Base-by-base conservation (phyloP, 2,113 vertebrate genomes). In the Carassius auratus region DNA sequence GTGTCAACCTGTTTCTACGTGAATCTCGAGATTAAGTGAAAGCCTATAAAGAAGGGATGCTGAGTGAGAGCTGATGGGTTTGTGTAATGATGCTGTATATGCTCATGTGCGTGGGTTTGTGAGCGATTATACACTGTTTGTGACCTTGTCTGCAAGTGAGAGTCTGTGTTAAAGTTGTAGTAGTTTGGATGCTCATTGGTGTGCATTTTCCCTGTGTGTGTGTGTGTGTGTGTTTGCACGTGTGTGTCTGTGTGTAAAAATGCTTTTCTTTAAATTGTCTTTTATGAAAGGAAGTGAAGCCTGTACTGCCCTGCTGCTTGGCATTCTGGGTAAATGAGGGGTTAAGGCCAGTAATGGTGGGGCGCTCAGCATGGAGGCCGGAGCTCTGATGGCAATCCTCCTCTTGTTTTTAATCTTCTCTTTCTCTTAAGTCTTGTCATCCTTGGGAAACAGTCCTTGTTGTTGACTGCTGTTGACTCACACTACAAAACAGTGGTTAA, bases 21-120 rank as follows among this genome's bases (percentile, higher is more conserved):
- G 71, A 30, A 30, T 48, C n/a, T 48, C 7, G 55, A 6, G 15
- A n/a, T 68, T 23, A 79, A 86, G 55, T 33, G 81, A 78, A 69
- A 81, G 71, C 59, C 50, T 71, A 59, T 77, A 88, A 81, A 84
- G 33, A 52, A 55, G 59, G 74, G 61, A 79, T 57, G 86, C 45
- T 42, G 77, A 50, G 71, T 81, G 57, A 71, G 85, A 86, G 82
- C 86, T 76, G 85, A 88, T 85, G 79, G 83, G 52, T 87, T 85
- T 89, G 88, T 85, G 83, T 87, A 89, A 89, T 87, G 88, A 85
- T 87, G 83, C 88, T 64, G 62, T 81, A 57, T 30, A 81, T 85
- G 73, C 78, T 77, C 59, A 55, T 45, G 62, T 57, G 42, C 79
- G 77, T 69, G 85, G 84, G 85, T 77, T 64, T 84, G 36, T 68